Conservation (phyloP, 2,113 vertebrate species). For the Phylloscopus trochilus region DNA sequence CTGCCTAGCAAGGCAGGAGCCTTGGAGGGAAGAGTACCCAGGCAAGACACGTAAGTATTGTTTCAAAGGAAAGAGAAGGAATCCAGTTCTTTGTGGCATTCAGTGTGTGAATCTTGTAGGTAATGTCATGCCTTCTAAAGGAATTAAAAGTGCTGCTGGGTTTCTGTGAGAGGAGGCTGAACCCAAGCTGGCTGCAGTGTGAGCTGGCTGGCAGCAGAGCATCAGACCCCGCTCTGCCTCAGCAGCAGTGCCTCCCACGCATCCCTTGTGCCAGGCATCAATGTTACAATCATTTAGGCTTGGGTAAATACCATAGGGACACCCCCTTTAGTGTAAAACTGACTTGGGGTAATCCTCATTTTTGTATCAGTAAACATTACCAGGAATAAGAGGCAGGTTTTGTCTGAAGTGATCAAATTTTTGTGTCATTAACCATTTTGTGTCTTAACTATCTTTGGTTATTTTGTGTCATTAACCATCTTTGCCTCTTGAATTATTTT, state of each 20-base stretch:
- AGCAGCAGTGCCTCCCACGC: rapidly evolving
- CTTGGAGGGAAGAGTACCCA: neutral
- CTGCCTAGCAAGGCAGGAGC: neutral
- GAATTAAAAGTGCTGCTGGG: neutral
- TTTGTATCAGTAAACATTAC: neutral
- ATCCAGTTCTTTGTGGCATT: neutral
- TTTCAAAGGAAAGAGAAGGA: neutral
- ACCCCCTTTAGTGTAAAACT: neutral
- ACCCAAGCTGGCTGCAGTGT: neutral
- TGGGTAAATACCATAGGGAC: neutral
- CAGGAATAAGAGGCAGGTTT: neutral
- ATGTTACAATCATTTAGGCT: neutral
- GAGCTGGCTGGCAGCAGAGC: neutral
- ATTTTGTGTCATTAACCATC: neutral
- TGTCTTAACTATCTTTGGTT: too few species aligned
- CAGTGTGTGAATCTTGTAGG: neutral
- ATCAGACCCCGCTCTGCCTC: neutral
- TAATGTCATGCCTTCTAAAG: neutral
- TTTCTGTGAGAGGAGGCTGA: neutral
- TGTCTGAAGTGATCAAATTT: neutral
- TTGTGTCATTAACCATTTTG: neutral
- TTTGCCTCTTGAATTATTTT: neutral
- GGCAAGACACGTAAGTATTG: neutral
- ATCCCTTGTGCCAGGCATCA: neutral
- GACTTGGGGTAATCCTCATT: neutral